Base-by-base conservation (phyloP, 92 coral and sea anemone genomes). In the Palythoa caribaeorum region DNA sequence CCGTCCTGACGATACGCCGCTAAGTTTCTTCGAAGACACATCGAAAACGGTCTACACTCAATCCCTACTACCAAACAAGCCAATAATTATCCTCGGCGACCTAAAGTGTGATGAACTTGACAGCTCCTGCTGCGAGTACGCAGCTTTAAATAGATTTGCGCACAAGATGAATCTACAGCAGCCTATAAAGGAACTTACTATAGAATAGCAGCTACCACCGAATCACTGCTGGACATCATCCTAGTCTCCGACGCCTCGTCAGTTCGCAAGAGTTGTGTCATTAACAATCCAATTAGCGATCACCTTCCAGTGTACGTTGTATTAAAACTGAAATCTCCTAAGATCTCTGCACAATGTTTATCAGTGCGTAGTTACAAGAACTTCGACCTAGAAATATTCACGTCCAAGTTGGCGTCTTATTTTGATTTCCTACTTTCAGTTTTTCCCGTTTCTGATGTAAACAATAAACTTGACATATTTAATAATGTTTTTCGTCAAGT, bases 261-360 rank as follows among this genome's bases (percentile, higher is more conserved):
- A 20, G 92, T 89, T 14, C 72, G 86, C 81, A 84, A 53, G 54
- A 89, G 92, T 40, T 91, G 89, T 8, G 94, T 88, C 65, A 60
- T 76, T 5, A 68, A 91, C 83, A 53, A 73, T 53, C 80, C 91
- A 78, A 88, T 91, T 36, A 91, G 94, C 40, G 94, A 92, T 76
- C 94, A 92, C 69, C 88, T 85, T 2, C 92, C 92, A 5, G 92
- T 92, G n/a, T 92, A 71, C 72, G 92, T 78, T 62, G 90, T 38
- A 35, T 54, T 87, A 57, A 91, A 84, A 38, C 85, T 91, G 77
- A 88, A 91, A 74, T 6, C 55, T 13, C 87, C 88, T 16, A 91
- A 84, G 70, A 53, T 51, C 51, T 36, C 87, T 20, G 78, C 90
- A 28, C 28, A 28, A 28, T 28, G 0, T 28, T 0, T 28, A 28